Percentiles rank a stretch among this genome's conserved stretches.
These are phyloP conservation scores for Thymallus thymallus DNA, from an alignment of 2,113 vertebrate genomes.

Conservation along the genomic window DNA sequence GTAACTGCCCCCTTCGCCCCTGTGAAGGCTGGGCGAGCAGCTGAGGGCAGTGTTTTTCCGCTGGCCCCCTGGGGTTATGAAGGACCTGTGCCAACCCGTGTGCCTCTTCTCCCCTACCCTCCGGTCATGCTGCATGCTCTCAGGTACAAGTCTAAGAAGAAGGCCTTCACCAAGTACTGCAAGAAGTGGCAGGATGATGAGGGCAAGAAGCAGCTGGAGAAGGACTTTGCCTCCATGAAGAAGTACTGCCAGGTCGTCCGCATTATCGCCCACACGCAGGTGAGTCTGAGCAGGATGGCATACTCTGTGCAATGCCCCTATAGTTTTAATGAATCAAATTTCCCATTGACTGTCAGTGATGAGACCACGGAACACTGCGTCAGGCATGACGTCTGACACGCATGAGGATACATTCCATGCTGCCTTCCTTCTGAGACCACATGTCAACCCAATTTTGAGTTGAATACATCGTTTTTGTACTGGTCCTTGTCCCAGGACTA, in stretches of 20 bases:
- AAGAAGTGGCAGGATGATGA: constrained; percentile 99
- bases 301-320: neutral
- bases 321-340: neutral
- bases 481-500: neutral
- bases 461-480: neutral
- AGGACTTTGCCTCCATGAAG: constrained; percentile 95
- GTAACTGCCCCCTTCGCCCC: constrained; percentile 26
- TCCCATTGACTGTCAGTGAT: constrained; percentile 59
- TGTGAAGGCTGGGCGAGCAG: constrained; percentile 48
- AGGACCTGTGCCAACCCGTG: constrained; percentile 72
- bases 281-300: constrained; percentile 50
- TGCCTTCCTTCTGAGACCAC: constrained; percentile 92
- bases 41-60: constrained; percentile 71
- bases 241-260: constrained; percentile 97
- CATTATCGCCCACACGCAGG: constrained; percentile 94
- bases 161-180: constrained; percentile 98
- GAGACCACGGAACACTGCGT: constrained; percentile 79
- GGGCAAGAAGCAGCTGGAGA: constrained; percentile 97
- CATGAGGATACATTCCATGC: constrained; percentile 84
- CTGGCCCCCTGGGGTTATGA: constrained; percentile 70
- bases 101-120: constrained; percentile 48
- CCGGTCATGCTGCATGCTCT: constrained; percentile 51
- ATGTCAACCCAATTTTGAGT: neutral
- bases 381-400: constrained; percentile 78
- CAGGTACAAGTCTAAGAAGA: constrained; percentile 99